Evolutionary conservation across 2,797 vertebrate species (phyloP).

Genomic region (Macropodus opercularis): DNA sequence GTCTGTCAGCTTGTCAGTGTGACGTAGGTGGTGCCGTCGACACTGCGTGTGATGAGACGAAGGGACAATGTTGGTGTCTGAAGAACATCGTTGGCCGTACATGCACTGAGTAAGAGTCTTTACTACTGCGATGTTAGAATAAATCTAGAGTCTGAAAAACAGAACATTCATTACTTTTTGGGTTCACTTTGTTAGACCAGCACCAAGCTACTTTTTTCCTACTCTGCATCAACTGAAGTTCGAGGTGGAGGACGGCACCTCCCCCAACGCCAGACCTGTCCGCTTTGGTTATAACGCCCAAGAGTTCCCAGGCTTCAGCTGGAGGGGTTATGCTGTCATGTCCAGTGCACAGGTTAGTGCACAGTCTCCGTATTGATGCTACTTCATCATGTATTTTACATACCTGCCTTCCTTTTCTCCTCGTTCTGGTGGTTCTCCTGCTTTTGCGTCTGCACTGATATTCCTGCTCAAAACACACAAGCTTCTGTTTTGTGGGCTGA

Average conservation of each 20-base stretch:
- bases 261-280: conserved; percentile 79
- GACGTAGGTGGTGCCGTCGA: conserved; percentile 87
- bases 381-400: background rate
- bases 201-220: conserved; percentile 85
- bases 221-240: conserved; percentile 91
- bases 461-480: conserved; percentile 23
- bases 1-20: conserved; percentile 86
- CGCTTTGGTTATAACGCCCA: conserved; percentile 87
- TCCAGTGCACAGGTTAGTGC: conserved; percentile 87
- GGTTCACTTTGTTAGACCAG: conserved; percentile 85
- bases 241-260: conserved; percentile 90
- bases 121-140: background rate
- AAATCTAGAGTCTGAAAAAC: background rate
- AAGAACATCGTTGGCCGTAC: conserved; percentile 81
- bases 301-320: conserved; percentile 91
- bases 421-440: conserved; percentile 36
- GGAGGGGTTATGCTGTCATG: conserved; percentile 92
- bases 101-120: conserved; percentile 86
- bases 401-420: conserved; percentile 20
- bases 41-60: conserved; percentile 73
- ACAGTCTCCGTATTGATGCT: conserved; percentile 4
- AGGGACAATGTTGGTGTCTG: conserved; percentile 85
- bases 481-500: conserved; percentile 25
- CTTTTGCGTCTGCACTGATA: conserved; percentile 47
- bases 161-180: too few species aligned